Evolutionary conservation across 2,113 vertebrate genomes (phyloP), one percentile per base, ranked within the genome.

Genomic region (Alosa alosa): DNA sequence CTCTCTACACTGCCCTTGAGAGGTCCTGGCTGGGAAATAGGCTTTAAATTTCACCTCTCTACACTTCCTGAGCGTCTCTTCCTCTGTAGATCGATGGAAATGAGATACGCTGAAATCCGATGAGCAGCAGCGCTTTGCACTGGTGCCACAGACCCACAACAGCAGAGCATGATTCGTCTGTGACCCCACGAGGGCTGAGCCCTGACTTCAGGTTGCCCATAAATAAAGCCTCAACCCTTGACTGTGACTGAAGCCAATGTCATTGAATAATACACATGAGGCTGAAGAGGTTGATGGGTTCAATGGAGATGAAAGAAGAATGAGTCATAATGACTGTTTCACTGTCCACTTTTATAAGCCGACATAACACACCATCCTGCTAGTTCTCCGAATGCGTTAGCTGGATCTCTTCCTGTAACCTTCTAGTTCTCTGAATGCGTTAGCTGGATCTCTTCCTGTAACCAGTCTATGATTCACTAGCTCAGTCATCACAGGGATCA

Each of bases 61-160:
- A 85, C 88, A 90, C 92, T 91, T 95, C 92, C 90, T 94, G 91
- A 91, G 92, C 92, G 92, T 90, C 92, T 89, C 90, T 95, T 95
- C 92, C 93, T 90, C 88, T 93, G 91, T 89, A 86, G 93, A 95
- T 95, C 93, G 92, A 94, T 96, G 89, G 93, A 94, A 94, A 95
- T 86, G 89, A 92, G 94, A 94, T 92, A 92, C 86, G 86, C 86
- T 90, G 93, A 92, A 95, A 94, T 88, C 85, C 46, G 93, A 96
- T 86, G 89, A 93, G 85, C 64, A 18, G 86, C 91, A 18, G 86
- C 91, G 88, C 87, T 84, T 81, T 87, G 86, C 88, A 85, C 89
- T 93, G 92, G 91, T 94, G 85, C 89, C 87, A 88, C 78, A 86
- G 92, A 86, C 88, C 86, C 89, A 89, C 89, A 89, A 78, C 90